Evolutionary conservation across 2,797 vertebrate species (phyloP).

Genomic region (Morus bassanus): DNA sequence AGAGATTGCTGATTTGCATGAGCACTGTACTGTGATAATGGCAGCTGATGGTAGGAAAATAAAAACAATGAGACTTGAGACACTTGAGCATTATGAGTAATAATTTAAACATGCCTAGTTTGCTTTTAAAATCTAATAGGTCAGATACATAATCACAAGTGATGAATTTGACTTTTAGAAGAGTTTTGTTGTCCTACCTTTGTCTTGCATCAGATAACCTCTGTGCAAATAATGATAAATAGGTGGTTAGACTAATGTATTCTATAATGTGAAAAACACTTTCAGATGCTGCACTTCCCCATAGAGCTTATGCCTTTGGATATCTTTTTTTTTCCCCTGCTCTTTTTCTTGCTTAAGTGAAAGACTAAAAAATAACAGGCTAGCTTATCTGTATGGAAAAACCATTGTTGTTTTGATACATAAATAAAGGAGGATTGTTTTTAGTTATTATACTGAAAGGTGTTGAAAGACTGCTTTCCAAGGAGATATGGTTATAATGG

Average conservation of each 20-base stretch:
- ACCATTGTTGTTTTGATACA: background rate
- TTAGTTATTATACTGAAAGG: background rate
- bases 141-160: background rate
- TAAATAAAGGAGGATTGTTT: background rate
- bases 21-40: constrained; percentile 83
- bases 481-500: background rate
- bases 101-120: background rate
- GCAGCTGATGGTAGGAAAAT: constrained; percentile 86
- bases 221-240: background rate
- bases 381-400: background rate
- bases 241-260: background rate
- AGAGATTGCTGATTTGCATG: constrained; percentile 83
- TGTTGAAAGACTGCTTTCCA: background rate
- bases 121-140: background rate
- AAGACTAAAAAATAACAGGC: background rate
- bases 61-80: background rate
- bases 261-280: background rate
- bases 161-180: background rate
- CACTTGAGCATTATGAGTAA: background rate
- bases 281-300: background rate
- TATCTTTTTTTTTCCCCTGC: background rate
- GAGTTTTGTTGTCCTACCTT: background rate
- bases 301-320: background rate
- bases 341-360: background rate
- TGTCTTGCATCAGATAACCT: background rate